Conservation (phyloP, 1,140 invertebrate species). For the Pseudomyrmex gracilis region DNA sequence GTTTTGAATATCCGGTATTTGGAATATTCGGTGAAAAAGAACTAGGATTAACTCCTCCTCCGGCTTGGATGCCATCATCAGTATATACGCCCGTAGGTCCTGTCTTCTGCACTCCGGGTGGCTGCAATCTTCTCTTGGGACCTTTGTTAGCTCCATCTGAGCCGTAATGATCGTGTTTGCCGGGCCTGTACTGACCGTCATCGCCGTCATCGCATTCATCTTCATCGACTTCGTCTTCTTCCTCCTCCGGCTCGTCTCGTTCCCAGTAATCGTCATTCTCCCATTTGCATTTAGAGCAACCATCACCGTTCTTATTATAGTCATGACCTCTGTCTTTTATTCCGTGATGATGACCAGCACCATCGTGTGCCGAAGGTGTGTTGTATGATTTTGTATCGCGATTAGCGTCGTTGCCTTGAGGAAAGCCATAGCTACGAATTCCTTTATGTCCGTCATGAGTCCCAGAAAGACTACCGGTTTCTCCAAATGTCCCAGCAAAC, state of each 20-base stretch:
- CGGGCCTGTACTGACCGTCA: constrained; percentile 62
- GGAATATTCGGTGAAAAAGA: neutral
- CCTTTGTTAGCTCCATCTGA: neutral
- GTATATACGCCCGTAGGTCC: neutral
- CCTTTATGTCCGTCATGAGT: constrained; percentile 54
- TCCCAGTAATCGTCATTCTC: constrained; percentile 69
- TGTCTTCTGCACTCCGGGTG: constrained; percentile 38
- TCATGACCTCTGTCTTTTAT: neutral
- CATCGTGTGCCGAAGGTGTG: neutral
- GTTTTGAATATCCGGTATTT: neutral
- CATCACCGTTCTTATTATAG: constrained; percentile 16
- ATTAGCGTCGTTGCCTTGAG: neutral
- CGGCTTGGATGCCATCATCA: neutral
- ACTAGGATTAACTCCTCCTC: neutral
- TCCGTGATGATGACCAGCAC: neutral
- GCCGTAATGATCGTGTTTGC: neutral
- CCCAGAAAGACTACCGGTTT: neutral
- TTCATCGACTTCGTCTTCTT: constrained; percentile 42
- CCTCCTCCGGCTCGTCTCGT: constrained; percentile 52
- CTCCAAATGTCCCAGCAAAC: constrained; percentile 1
- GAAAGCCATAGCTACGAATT: constrained; percentile 62
- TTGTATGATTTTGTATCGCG: constrained; percentile 22
- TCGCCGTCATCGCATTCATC: constrained; percentile 65
- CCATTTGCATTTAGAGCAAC: constrained; percentile 66
- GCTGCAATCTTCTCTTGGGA: neutral